phyloP scores from a whole-genome alignment of 1,140 invertebrate species.

The Aphis craccivora region DNA sequence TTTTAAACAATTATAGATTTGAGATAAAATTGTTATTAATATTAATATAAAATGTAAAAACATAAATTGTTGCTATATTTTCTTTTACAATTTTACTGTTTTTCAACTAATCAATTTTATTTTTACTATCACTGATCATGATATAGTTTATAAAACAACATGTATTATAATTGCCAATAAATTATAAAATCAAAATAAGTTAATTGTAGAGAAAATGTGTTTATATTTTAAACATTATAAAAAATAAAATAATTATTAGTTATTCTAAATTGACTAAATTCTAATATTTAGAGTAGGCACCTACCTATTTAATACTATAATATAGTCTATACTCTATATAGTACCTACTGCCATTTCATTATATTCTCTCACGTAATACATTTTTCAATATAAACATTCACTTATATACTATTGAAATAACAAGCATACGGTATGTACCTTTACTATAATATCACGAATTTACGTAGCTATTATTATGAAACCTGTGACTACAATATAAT shows the following conservation, averaged over 20 bases:
- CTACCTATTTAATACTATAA: background rate
- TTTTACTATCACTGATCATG: too few species aligned
- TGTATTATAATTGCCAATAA: background rate
- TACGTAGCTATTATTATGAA: background rate
- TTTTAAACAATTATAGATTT: too few species aligned
- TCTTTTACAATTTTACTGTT: too few species aligned
- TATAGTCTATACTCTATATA: too few species aligned
- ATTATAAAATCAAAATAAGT: background rate
- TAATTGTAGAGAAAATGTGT: background rate
- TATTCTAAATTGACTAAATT: background rate
- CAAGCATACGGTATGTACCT: background rate
- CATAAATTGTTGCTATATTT: too few species aligned
- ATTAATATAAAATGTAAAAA: too few species aligned
- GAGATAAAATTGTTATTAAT: too few species aligned
- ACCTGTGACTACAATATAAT: background rate
- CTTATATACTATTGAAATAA: background rate
- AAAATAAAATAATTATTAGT: background rate
- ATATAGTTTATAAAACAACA: background rate
- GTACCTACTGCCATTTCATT: background rate
- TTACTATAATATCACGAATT: background rate
- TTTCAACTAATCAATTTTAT: too few species aligned
- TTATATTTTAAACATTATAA: background rate
- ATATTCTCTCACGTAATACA: background rate
- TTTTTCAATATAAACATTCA: background rate
- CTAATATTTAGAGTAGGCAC: background rate